These are phyloP conservation scores for Mus pahari DNA, from an alignment of 2,113 vertebrate genomes.

Conservation along the genomic window DNA sequence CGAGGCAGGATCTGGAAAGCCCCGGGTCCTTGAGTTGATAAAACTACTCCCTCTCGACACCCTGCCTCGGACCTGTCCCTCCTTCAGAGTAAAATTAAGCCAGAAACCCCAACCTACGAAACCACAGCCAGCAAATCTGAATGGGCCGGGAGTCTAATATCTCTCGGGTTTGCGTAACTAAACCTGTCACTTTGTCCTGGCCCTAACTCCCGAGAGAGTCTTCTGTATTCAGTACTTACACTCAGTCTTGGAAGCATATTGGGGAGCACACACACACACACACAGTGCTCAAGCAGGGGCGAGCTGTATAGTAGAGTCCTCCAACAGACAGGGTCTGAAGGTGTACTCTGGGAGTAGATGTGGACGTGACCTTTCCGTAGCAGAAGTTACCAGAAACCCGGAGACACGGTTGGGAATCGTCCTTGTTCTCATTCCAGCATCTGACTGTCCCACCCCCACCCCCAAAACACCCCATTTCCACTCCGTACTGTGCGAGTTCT, in stretches of 20 bases:
- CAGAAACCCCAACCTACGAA: not conserved
- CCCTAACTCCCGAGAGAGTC: not conserved
- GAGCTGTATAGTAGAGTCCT: not conserved
- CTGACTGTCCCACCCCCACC: not conserved
- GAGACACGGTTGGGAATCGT: not conserved
- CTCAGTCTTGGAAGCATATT: not conserved
- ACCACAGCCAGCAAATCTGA: not conserved
- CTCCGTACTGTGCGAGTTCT: not conserved
- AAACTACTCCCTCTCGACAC: not conserved
- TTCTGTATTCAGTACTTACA: not conserved
- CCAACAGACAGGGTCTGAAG: not conserved
- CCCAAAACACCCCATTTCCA: not conserved
- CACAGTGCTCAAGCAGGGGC: not conserved
- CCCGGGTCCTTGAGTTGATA: conserved; percentile 65
- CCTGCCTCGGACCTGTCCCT: not conserved
- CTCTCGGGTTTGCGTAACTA: not conserved
- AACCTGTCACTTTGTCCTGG: not conserved
- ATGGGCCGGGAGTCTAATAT: not conserved
- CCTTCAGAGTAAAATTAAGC: not conserved
- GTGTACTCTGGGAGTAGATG: not conserved
- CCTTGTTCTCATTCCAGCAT: not conserved
- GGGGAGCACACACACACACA: not conserved
- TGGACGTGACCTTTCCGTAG: not conserved
- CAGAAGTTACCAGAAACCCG: conserved; percentile 20
- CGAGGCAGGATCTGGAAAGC: not conserved